phyloP scores from a whole-genome alignment of 2,113 vertebrate species.

The Rhea pennata region DNA sequence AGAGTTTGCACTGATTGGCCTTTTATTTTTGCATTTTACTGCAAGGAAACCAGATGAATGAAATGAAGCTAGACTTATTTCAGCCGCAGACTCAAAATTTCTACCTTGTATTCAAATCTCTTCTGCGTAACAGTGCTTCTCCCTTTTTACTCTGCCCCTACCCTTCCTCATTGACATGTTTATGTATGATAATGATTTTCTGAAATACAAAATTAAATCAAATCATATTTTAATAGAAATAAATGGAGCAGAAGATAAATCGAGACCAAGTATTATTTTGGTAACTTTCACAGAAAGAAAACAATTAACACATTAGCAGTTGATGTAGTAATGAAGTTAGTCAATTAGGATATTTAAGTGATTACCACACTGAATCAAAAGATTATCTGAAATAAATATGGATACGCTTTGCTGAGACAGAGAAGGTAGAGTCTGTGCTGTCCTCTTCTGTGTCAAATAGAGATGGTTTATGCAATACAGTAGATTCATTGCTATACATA shows the following conservation, averaged over 20 bases:
- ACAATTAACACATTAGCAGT: constrained; percentile 41
- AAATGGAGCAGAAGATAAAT: constrained; percentile 39
- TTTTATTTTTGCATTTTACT: background rate
- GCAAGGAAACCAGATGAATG: background rate
- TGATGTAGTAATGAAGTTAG: constrained; percentile 25
- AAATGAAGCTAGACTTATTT: background rate
- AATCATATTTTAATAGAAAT: constrained; percentile 36
- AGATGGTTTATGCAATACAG: background rate
- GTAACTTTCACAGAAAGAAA: constrained; percentile 44
- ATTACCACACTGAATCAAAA: constrained; percentile 21
- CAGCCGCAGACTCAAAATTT: background rate
- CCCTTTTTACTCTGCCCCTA: background rate
- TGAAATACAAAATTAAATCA: constrained; percentile 17
- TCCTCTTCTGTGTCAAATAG: background rate
- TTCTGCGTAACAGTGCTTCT: background rate
- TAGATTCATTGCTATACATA: background rate
- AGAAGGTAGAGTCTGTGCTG: background rate
- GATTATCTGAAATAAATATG: background rate
- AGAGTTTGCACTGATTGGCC: constrained; percentile 14
- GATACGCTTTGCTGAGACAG: background rate
- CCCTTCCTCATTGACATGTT: background rate
- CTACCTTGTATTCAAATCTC: background rate
- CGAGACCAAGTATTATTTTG: background rate
- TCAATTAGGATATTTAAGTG: constrained; percentile 44
- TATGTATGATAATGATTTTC: constrained; percentile 16